Evolutionary conservation across 2,888 invertebrate genomes (phyloP).

Genomic region (Oxycera nigricornis): DNA sequence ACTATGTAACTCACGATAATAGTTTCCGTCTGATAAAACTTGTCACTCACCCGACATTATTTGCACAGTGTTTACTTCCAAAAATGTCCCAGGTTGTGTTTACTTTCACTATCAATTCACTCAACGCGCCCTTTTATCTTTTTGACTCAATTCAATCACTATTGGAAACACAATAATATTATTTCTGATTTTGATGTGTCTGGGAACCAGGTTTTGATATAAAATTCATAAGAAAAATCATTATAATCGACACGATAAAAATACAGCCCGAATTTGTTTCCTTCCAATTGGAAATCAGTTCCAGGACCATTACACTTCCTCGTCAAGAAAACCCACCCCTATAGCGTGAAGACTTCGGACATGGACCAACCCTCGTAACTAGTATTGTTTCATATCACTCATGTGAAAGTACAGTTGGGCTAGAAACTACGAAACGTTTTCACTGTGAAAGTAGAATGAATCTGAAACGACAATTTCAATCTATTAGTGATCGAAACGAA

Average conservation of each 20-base stretch:
- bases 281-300: conserved; percentile 31
- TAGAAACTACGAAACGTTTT: too few species aligned
- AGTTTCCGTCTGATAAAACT: not conserved
- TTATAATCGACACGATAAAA: conserved; percentile 10
- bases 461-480: too few species aligned
- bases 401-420: not conserved
- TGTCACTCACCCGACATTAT: conserved; percentile 32
- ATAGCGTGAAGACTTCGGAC: conserved; percentile 21
- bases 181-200: not conserved
- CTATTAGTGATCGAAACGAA: too few species aligned
- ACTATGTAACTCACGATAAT: too few species aligned
- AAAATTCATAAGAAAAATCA: not conserved
- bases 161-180: not conserved
- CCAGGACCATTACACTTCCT: not conserved
- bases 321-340: conserved; percentile 10
- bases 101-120: conserved; percentile 32
- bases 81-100: not conserved
- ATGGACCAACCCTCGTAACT: conserved; percentile 28
- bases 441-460: too few species aligned
- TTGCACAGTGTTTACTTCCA: conserved; percentile 18
- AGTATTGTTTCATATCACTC: conserved; percentile 8
- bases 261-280: not conserved
- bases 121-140: not conserved
- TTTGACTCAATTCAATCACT: not conserved
- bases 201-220: not conserved